Percentiles rank a stretch among this genome's conserved stretches.
These are phyloP conservation scores for Sweltsa coloradensis DNA, from an alignment of 1,140 invertebrate species.

Conservation along the genomic window DNA sequence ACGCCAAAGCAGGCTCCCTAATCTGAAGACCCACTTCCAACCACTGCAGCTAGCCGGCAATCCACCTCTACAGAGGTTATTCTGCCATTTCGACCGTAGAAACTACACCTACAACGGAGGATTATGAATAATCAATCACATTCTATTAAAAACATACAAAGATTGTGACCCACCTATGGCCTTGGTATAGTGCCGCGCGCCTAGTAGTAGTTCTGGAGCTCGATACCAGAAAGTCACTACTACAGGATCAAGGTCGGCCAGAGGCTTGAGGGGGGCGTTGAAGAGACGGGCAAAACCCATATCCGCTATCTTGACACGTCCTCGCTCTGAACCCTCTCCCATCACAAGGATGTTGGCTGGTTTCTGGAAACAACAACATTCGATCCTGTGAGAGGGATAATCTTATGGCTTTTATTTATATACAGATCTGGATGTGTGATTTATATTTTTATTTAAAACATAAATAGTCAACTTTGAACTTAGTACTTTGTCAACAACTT, in stretches of 20 bases:
- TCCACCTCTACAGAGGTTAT: no score
- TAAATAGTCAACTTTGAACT: not conserved
- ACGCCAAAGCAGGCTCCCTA: no score
- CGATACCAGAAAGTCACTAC: conserved; percentile 99
- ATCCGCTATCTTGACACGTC: conserved; percentile 97
- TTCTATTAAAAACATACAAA: not conserved
- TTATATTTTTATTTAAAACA: no score
- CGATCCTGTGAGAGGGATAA: not conserved
- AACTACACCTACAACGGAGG: no score
- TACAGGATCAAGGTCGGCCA: conserved; percentile 97
- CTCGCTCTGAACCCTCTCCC: conserved; percentile 95
- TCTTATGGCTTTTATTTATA: not conserved
- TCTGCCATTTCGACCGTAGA: no score
- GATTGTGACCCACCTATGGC: conserved; percentile 66
- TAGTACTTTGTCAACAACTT: no score
- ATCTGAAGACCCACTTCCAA: no score
- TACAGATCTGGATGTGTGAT: no score
- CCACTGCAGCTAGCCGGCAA: no score
- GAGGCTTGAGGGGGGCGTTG: conserved; percentile 94
- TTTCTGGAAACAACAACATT: conserved; percentile 50
- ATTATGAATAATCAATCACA: no score
- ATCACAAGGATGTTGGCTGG: conserved; percentile 99
- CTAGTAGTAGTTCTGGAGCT: conserved; percentile 90
- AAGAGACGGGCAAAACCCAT: conserved; percentile 99
- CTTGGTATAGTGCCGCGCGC: conserved; percentile 97